Evolutionary conservation across 2,888 invertebrate species (phyloP).

Genomic region (Xylota sylvarum): DNA sequence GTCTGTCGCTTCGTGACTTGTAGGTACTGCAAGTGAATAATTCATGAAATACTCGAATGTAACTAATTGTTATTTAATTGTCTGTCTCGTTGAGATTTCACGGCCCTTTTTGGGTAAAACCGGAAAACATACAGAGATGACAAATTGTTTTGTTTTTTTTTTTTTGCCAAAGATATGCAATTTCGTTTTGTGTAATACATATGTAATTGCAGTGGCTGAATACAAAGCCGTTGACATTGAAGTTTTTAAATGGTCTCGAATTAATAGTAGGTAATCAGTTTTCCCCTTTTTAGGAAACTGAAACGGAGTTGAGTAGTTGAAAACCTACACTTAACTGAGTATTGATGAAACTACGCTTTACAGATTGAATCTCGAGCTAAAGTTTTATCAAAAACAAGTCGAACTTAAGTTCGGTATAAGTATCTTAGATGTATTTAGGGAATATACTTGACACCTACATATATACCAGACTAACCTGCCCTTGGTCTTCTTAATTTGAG

Average conservation of each 20-base stretch:
- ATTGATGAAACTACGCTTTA: too few relatives aligned
- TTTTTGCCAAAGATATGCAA: slow-evolving; percentile 19
- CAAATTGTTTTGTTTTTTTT: too few relatives aligned
- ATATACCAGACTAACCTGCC: too few relatives aligned
- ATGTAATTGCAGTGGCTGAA: slow-evolving; percentile 19
- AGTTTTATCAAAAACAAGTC: too few relatives aligned
- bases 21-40: slow-evolving; percentile 32
- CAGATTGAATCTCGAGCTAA: too few relatives aligned
- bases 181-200: slow-evolving; percentile 1
- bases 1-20: slow-evolving; percentile 16
- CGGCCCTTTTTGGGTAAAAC: slow-evolving; percentile 49
- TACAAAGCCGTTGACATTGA: slow-evolving; percentile 25
- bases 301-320: too few relatives aligned
- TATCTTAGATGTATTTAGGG: too few relatives aligned
- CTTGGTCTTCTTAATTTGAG: too few relatives aligned
- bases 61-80: slow-evolving; percentile 68
- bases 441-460: too few relatives aligned
- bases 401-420: too few relatives aligned
- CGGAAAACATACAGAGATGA: slow-evolving; percentile 36
- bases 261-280: neutral
- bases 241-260: neutral
- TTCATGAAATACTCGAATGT: slow-evolving; percentile 20
- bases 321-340: too few relatives aligned
- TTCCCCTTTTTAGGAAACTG: neutral
- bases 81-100: slow-evolving; percentile 28